Evolutionary conservation across 2,113 vertebrate genomes (phyloP).

Genomic region (Alethe castanea): DNA sequence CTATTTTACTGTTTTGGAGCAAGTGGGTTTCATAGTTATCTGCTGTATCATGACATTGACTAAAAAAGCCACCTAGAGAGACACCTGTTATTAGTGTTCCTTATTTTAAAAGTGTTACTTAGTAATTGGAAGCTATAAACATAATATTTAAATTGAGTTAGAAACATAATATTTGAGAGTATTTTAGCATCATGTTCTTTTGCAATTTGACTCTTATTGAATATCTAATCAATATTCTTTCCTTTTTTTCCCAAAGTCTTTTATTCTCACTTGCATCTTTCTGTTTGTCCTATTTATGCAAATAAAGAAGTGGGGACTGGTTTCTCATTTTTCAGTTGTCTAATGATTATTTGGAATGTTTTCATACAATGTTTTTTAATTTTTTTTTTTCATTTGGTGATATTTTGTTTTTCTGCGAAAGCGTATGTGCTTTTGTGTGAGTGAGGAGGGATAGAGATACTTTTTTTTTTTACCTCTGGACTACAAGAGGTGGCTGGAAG

Average conservation of each 20-base stretch:
- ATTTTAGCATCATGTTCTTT: neutral
- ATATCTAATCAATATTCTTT: neutral
- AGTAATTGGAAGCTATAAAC: neutral
- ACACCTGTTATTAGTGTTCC: neutral
- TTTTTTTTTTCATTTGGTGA: accelerated
- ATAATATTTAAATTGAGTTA: neutral
- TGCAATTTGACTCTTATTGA: neutral
- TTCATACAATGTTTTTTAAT: neutral
- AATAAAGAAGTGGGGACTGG: neutral
- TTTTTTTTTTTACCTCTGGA: neutral
- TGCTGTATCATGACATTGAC: neutral
- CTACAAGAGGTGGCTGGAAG: neutral
- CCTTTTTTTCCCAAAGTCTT: neutral
- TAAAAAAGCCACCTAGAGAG: neutral
- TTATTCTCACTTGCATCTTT: neutral
- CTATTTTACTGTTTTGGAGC: neutral
- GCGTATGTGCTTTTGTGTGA: neutral
- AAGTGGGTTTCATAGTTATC: neutral
- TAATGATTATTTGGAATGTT: neutral
- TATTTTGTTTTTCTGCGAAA: neutral
- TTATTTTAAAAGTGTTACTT: neutral
- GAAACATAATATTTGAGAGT: neutral
- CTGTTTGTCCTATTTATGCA: neutral
- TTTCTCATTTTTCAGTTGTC: neutral
- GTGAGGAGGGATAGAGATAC: neutral